phyloP scores from a whole-genome alignment of 2,113 vertebrate genomes.

The Chionomys nivalis region DNA sequence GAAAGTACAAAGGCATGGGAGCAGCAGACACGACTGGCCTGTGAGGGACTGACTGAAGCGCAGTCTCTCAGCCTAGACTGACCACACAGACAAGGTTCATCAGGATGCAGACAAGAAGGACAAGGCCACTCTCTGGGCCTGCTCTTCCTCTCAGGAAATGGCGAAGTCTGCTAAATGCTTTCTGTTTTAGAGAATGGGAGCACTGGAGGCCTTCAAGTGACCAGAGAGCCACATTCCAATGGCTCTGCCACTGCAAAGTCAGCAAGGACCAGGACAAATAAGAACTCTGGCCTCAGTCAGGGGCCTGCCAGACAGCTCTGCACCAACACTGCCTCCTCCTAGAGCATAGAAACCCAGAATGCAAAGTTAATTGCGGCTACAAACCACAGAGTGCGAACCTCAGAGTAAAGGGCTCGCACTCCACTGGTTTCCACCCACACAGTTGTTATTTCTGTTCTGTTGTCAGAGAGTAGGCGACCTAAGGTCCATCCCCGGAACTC shows the following conservation, averaged over 20 bases:
- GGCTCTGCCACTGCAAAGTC: background rate
- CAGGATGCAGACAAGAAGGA: background rate
- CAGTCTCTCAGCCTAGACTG: background rate
- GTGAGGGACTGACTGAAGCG: background rate
- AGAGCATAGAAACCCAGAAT: constrained; percentile 15
- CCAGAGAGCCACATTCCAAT: background rate
- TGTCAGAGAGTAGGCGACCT: background rate
- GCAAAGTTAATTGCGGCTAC: background rate
- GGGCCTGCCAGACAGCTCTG: background rate
- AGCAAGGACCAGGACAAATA: background rate
- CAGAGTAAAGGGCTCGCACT: background rate
- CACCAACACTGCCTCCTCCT: background rate
- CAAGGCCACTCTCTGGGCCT: background rate
- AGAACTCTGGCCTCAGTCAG: background rate
- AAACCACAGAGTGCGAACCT: constrained; percentile 14
- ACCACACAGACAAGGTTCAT: background rate
- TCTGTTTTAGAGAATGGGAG: constrained; percentile 37
- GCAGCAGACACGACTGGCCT: too few relatives aligned
- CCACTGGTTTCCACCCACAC: background rate
- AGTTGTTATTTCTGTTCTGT: background rate
- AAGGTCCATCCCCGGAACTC: background rate
- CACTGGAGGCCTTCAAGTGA: background rate
- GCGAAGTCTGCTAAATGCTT: constrained; percentile 22
- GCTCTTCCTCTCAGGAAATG: constrained; percentile 12
- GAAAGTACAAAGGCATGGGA: background rate